Base-by-base conservation (phyloP, 2,888 invertebrate genomes). In the Eugnorisma glareosa region DNA sequence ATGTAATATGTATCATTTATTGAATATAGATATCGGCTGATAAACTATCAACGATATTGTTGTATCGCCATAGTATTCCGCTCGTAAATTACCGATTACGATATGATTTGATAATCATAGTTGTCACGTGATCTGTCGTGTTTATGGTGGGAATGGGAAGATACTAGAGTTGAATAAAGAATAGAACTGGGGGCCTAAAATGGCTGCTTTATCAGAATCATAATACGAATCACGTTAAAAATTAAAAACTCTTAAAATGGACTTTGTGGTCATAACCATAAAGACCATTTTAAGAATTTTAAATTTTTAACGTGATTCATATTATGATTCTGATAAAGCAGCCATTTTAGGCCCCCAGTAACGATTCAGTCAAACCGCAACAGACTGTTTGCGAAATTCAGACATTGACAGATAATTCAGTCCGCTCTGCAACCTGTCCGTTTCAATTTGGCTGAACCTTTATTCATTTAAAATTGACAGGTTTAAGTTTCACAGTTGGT, bases 61-160 rank as follows among this genome's bases (percentile, higher is more conserved):
- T 72, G 74, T 77, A 77, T 57, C 66, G 57, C 67, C 66, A 68
- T 82, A 80, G 75, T 73, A 82, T 69, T 73, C 75, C 61, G 70
- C 78, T 84, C 81, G 57, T 83, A 83, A 79, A 77, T 83, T 74
- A 82, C 24, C 73, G 77, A 86, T 89, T 84, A 79, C 67, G 77
- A 83, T 72, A 82, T 59, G 48, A 73, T 64, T 51, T 71, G 67
- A 84, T 74, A 72, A 63, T 75, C 35, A 24, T 28, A 61, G 1
- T 51, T 63, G 66, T 82, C 70, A 78, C 69, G 73, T 74, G 77
- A 77, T 45, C 13, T 15, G 11, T 63, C 18, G 31, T 35, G 45
- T 0, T 28, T 59, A 28, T 79, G 59, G 35, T 63, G 63, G 15
- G 70, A 66, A 67, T 75, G 59, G 35, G n/a, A 48, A 24, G 15